These are phyloP conservation scores for Sylvicapra grimmia DNA, from an alignment of 2,113 vertebrate species.

Conservation along the genomic window DNA sequence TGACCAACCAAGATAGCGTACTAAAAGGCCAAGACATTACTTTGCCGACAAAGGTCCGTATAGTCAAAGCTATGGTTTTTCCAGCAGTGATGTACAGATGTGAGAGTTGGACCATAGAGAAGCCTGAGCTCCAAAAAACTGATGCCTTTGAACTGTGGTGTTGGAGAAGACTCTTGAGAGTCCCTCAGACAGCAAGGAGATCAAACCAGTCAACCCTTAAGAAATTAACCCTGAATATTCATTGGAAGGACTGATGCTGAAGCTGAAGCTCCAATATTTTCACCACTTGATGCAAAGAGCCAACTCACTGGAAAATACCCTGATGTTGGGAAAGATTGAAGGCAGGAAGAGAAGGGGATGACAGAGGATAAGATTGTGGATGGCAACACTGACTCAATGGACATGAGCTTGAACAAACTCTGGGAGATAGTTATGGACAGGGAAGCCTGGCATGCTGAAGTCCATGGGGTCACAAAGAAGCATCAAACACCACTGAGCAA, in stretches of 20 bases:
- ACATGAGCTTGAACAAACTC: background rate
- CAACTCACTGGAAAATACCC: background rate
- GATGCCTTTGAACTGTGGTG: background rate
- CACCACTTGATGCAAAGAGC: background rate
- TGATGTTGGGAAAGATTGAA: background rate
- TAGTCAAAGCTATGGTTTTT: background rate
- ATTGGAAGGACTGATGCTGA: background rate
- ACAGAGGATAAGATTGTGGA: background rate
- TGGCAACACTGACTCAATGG: background rate
- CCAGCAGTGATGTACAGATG: background rate
- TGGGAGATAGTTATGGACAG: background rate
- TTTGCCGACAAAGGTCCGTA: background rate
- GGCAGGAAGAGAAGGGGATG: background rate
- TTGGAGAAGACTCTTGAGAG: background rate
- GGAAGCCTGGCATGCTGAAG: background rate
- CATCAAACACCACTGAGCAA: background rate
- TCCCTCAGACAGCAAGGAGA: background rate
- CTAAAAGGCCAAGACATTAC: background rate
- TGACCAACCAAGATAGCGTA: background rate
- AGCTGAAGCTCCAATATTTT: background rate
- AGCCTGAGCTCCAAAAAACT: background rate
- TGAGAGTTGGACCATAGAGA: background rate
- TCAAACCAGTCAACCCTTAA: background rate
- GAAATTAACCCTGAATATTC: background rate
- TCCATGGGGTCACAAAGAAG: background rate